phyloP scores from a whole-genome alignment of 1,140 invertebrate genomes.

The Leptinotarsa undecemlineata region DNA sequence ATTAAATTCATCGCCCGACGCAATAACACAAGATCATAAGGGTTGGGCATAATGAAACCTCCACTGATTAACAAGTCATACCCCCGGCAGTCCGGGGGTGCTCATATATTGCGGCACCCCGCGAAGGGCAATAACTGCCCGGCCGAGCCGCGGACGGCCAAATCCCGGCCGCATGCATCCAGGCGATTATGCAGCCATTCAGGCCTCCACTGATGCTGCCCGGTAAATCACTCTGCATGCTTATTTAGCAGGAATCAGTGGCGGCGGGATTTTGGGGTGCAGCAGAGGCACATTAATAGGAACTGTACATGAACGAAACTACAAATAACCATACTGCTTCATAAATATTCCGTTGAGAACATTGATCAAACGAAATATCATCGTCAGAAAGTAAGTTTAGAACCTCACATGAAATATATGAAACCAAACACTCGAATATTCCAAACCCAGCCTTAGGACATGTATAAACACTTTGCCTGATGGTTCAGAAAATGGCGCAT shows the following conservation, averaged over 20 bases:
- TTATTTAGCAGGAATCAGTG: conserved; percentile 30
- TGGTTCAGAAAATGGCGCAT: no score
- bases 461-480: no score
- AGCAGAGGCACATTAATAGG: no score
- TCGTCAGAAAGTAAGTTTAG: no score
- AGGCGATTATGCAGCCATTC: conserved; percentile 42
- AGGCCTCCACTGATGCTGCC: conserved; percentile 31
- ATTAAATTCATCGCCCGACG: not conserved
- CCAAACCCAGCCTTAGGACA: no score
- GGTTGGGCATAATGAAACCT: not conserved
- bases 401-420: no score
- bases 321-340: no score
- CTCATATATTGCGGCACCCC: conserved; percentile 31
- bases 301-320: no score
- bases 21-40: not conserved
- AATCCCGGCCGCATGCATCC: conserved; percentile 39
- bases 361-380: no score
- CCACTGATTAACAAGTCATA: conserved; percentile 34
- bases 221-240: conserved; percentile 44
- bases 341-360: no score
- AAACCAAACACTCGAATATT: no score
- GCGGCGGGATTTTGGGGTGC: no score
- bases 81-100: conserved; percentile 10
- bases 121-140: conserved; percentile 40
- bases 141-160: conserved; percentile 26